Evolutionary conservation across 2,113 vertebrate genomes (phyloP).

Genomic region (Paramisgurnus dabryanus): DNA sequence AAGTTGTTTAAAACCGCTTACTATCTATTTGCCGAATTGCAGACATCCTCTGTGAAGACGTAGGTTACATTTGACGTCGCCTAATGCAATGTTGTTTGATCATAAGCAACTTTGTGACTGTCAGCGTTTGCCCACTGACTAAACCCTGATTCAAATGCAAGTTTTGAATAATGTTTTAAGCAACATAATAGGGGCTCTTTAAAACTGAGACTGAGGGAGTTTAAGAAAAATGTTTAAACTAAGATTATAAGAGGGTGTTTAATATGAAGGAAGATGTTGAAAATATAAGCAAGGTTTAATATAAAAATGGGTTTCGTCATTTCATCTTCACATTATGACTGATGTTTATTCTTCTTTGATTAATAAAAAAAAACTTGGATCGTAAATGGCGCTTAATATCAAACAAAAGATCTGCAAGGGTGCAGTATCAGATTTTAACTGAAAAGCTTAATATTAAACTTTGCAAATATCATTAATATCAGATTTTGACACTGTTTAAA

Average conservation of each 20-base stretch:
- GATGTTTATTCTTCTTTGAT: too few relatives aligned
- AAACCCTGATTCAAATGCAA: too few relatives aligned
- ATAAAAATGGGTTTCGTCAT: not conserved
- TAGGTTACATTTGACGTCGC: too few relatives aligned
- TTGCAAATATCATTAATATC: not conserved
- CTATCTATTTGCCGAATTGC: too few relatives aligned
- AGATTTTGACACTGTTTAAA: slow-evolving; percentile 5
- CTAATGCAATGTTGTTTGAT: too few relatives aligned
- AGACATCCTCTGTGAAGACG: too few relatives aligned
- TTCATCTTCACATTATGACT: too few relatives aligned
- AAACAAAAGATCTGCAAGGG: not conserved
- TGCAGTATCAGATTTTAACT: slow-evolving; percentile 18
- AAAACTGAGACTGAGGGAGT: not conserved
- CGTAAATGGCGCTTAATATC: slow-evolving; percentile 5
- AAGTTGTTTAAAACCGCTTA: too few relatives aligned
- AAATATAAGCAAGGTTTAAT: slow-evolving; percentile 16
- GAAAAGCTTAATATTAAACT: slow-evolving; percentile 18
- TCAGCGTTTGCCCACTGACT: too few relatives aligned
- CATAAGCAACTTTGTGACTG: too few relatives aligned
- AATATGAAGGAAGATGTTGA: not conserved
- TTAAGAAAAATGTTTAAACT: not conserved
- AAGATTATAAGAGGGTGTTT: not conserved
- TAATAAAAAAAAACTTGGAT: not conserved
- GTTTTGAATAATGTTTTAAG: too few relatives aligned
- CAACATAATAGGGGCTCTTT: not conserved